These are phyloP conservation scores for Spizaetus ornatus DNA, from an alignment of 2,113 vertebrate species.

Conservation along the genomic window DNA sequence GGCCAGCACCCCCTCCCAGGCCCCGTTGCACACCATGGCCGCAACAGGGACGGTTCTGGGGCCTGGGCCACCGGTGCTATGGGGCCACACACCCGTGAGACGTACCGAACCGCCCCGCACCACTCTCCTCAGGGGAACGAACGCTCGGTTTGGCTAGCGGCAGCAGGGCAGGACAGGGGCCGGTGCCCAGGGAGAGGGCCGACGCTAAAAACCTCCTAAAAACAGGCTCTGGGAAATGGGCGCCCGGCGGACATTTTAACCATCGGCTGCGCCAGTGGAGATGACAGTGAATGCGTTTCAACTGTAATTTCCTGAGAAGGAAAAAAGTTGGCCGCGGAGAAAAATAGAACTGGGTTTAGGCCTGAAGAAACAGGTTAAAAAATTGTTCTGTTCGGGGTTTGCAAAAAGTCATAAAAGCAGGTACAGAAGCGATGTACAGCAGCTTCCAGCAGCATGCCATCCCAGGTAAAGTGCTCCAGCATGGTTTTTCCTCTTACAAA, in stretches of 20 bases:
- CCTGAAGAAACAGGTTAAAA: not conserved
- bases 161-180: not conserved
- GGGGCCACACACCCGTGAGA: not conserved
- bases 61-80: not conserved
- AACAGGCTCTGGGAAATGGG: not conserved
- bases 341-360: not conserved
- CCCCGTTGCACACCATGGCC: rapidly evolving
- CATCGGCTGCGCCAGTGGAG: not conserved
- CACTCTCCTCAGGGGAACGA: rapidly evolving
- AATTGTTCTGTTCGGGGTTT: not conserved
- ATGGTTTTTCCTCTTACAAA: not conserved
- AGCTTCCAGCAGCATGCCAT: not conserved
- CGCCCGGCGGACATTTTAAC: not conserved
- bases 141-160: not conserved
- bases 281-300: not conserved
- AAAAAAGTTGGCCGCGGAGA: not conserved
- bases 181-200: not conserved
- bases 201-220: not conserved
- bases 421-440: not conserved
- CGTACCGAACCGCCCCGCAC: not conserved
- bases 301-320: not conserved
- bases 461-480: not conserved
- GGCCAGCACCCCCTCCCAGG: not conserved
- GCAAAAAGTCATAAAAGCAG: not conserved
- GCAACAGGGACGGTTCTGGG: not conserved